phyloP scores from a whole-genome alignment of 2,888 invertebrate species.

The Falcaria lacertinaria region DNA sequence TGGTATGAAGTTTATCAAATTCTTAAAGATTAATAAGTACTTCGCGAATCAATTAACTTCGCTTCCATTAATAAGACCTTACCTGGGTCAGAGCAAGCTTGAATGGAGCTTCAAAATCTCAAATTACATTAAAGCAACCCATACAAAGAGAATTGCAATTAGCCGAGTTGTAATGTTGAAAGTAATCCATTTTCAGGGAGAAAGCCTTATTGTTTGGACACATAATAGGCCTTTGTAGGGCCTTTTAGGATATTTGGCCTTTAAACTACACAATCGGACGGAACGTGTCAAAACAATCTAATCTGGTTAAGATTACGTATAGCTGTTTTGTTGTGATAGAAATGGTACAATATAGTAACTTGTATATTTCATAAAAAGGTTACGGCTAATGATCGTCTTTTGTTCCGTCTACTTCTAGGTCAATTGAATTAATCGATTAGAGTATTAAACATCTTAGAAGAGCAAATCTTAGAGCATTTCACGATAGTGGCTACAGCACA shows the following conservation, averaged over 20 bases:
- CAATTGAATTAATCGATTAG: too few relatives aligned
- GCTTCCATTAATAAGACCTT: not conserved
- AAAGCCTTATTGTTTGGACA: conserved; percentile 32
- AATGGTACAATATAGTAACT: not conserved
- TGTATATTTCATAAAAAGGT: not conserved
- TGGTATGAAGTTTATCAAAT: too few relatives aligned
- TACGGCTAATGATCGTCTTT: too few relatives aligned
- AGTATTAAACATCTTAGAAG: too few relatives aligned
- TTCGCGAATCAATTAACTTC: not conserved
- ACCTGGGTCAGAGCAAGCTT: conserved; percentile 4
- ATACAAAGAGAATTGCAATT: conserved; percentile 42
- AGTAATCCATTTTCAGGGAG: conserved; percentile 40
- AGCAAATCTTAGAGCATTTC: too few relatives aligned
- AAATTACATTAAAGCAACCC: conserved; percentile 5
- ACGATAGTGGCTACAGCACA: too few relatives aligned
- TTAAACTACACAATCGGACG: conserved; percentile 17
- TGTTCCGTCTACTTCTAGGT: too few relatives aligned
- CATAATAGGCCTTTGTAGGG: conserved; percentile 38
- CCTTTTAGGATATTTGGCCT: conserved; percentile 19
- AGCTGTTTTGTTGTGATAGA: not conserved
- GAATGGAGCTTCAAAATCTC: conserved; percentile 4
- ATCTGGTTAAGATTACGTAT: not conserved
- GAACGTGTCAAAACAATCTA: conserved; percentile 4
- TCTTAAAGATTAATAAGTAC: not conserved
- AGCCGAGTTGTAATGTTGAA: conserved; percentile 39